These are phyloP conservation scores for Sebastolobus altivelis DNA, from an alignment of 2,797 vertebrate species.

Conservation along the genomic window DNA sequence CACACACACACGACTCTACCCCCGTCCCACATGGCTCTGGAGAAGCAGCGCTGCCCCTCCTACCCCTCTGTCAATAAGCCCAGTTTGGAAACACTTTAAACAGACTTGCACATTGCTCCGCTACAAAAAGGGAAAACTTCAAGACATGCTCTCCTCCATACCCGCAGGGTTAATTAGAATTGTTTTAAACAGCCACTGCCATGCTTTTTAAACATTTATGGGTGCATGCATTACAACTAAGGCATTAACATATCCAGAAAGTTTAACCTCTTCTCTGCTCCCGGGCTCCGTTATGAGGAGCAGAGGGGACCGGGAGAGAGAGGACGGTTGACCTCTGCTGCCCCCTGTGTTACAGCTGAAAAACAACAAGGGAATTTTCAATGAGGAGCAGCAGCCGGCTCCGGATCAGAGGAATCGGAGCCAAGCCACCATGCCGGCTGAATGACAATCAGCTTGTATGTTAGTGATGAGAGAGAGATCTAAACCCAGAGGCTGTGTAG, in stretches of 20 bases:
- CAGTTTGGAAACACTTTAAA: slow-evolving; percentile 83
- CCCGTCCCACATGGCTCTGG: slow-evolving; percentile 51
- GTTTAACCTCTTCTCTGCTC: slow-evolving; percentile 74
- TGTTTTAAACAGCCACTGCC: slow-evolving; percentile 83
- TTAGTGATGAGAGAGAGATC: slow-evolving; percentile 61
- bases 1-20: slow-evolving; percentile 37
- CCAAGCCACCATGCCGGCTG: slow-evolving; percentile 62
- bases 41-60: slow-evolving; percentile 64
- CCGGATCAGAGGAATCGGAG: slow-evolving; percentile 71
- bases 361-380: slow-evolving; percentile 75
- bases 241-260: slow-evolving; percentile 80
- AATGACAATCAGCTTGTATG: slow-evolving; percentile 78
- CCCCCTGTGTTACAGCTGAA: slow-evolving; percentile 78
- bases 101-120: slow-evolving; percentile 70
- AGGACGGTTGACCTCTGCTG: slow-evolving; percentile 82
- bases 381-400: slow-evolving; percentile 67
- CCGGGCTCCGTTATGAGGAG: slow-evolving; percentile 42
- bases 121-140: slow-evolving; percentile 71
- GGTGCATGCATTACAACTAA: slow-evolving; percentile 80
- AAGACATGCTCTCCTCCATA: slow-evolving; percentile 74
- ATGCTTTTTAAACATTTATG: slow-evolving; percentile 86
- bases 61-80: slow-evolving; percentile 77
- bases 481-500: slow-evolving; percentile 67
- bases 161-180: slow-evolving; percentile 86
- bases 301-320: slow-evolving; percentile 37